These are phyloP conservation scores for Pogonocichla stellata DNA, from an alignment of 2,113 vertebrate genomes.

Conservation along the genomic window DNA sequence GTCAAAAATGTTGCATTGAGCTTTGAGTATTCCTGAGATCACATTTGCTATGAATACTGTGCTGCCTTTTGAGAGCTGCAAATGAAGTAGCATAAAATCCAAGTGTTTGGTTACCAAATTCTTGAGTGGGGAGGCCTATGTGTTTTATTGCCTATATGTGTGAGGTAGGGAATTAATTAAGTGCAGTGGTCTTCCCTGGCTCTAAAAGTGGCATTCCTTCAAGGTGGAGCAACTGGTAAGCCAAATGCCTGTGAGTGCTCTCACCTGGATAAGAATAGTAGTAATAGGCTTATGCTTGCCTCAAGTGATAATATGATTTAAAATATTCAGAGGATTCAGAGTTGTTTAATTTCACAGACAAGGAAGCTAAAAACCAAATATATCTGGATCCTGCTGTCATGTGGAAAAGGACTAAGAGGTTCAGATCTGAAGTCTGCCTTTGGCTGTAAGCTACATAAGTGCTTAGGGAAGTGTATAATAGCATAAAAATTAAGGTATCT, in stretches of 20 bases:
- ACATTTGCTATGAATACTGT: not conserved
- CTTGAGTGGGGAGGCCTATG: not conserved
- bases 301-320: not conserved
- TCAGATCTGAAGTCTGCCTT: not conserved
- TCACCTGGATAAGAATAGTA: not conserved
- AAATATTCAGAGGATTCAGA: not conserved
- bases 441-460: not conserved
- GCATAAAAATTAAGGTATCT: not conserved
- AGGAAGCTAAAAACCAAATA: not conserved
- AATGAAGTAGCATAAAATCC: not conserved
- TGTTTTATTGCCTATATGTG: not conserved
- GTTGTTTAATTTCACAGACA: not conserved
- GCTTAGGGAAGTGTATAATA: not conserved
- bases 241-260: not conserved
- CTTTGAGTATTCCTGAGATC: not conserved
- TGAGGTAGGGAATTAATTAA: not conserved
- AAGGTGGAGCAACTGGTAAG: not conserved
- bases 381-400: not conserved
- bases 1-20: not conserved
- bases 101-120: not conserved
- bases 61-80: not conserved
- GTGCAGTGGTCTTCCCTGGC: not conserved
- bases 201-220: not conserved
- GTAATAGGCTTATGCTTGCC: not conserved
- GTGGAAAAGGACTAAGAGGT: not conserved